Evolutionary conservation across 2,113 vertebrate genomes (phyloP).

Genomic region (Daubentonia madagascariensis): DNA sequence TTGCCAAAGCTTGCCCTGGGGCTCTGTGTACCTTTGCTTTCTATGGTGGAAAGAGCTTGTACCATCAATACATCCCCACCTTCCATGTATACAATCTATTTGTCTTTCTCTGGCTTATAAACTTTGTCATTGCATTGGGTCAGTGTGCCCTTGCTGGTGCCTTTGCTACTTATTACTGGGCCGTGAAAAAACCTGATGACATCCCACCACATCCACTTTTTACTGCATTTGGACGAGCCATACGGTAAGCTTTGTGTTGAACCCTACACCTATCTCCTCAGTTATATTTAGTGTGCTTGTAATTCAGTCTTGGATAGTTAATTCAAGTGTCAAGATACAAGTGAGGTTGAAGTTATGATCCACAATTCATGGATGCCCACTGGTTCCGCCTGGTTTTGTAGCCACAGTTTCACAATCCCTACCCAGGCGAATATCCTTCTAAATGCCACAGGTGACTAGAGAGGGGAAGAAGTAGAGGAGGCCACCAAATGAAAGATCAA

Average conservation of each 20-base stretch:
- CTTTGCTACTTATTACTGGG: constrained; percentile 98
- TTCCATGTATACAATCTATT: constrained; percentile 94
- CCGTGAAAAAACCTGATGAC: constrained; percentile 92
- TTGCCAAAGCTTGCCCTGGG: constrained; percentile 88
- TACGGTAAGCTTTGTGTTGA: constrained; percentile 84
- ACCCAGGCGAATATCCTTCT: neutral
- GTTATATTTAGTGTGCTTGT: neutral
- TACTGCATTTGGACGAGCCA: constrained; percentile 92
- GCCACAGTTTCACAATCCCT: neutral
- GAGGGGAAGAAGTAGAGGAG: neutral
- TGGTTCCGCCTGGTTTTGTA: neutral
- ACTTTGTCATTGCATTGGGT: constrained; percentile 94
- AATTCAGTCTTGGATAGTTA: neutral
- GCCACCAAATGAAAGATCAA: neutral
- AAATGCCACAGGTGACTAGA: neutral
- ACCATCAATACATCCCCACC: constrained; percentile 90
- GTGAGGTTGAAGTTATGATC: neutral
- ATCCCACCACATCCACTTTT: constrained; percentile 92
- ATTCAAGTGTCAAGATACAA: neutral
- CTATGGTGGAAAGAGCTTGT: constrained; percentile 92
- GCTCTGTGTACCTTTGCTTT: constrained; percentile 94
- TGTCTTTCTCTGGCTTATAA: constrained; percentile 95
- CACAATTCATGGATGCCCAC: neutral
- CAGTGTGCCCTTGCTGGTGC: constrained; percentile 96
- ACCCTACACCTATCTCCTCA: rapidly evolving